These are phyloP conservation scores for Mus minutoides DNA, from an alignment of 2,797 vertebrate species.

Conservation along the genomic window DNA sequence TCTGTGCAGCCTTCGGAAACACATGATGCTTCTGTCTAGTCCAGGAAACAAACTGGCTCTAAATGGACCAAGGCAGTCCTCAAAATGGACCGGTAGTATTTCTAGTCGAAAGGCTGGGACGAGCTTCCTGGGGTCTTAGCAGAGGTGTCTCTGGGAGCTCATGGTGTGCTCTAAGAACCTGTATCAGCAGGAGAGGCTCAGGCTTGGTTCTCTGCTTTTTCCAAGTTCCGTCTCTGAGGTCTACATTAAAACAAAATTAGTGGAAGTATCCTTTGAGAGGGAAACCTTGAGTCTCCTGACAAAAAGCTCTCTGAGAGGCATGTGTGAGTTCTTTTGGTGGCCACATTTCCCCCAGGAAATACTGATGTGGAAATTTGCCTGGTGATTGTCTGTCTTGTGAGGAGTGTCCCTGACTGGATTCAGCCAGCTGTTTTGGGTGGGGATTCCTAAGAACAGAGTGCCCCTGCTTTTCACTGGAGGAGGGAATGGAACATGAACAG, in stretches of 20 bases:
- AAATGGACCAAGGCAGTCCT: background rate
- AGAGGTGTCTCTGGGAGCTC: background rate
- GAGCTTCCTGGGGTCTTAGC: background rate
- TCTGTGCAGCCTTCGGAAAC: background rate
- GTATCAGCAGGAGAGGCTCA: background rate
- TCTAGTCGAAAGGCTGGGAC: background rate
- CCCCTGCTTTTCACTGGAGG: background rate
- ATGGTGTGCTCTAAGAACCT: background rate
- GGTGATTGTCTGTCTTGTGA: background rate
- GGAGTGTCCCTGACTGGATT: background rate
- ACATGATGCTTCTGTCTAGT: background rate
- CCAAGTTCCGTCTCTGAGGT: background rate
- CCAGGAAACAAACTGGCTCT: background rate
- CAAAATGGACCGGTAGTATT: background rate
- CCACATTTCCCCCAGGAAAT: slow-evolving; percentile 61
- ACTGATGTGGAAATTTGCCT: slow-evolving; percentile 53
- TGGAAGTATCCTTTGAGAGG: background rate
- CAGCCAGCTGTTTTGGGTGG: slow-evolving; percentile 28
- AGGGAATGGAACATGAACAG: background rate
- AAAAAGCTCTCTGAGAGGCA: background rate
- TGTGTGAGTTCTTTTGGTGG: slow-evolving; percentile 35
- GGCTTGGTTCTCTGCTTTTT: background rate
- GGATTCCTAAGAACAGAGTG: background rate
- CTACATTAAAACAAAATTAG: background rate
- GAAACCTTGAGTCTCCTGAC: background rate